A percentile compares a stretch with the other conserved stretches of the same genome.
phyloP scores from a whole-genome alignment of 2,113 vertebrate genomes.

The Hydropotes inermis region DNA sequence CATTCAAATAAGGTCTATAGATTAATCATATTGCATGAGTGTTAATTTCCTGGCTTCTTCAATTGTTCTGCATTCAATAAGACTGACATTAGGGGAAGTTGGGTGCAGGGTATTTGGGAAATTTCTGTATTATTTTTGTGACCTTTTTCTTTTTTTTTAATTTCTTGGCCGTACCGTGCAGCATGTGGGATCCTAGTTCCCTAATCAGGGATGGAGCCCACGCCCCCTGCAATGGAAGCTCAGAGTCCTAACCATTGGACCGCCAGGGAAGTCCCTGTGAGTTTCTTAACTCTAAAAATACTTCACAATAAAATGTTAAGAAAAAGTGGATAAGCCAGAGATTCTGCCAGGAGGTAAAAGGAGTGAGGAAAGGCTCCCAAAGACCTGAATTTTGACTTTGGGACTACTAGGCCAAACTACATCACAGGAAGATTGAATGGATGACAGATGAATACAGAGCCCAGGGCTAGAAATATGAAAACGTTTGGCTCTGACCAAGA shows the following conservation, averaged over 20 bases:
- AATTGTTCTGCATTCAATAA: background rate
- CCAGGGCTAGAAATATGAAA: slow-evolving; percentile 17
- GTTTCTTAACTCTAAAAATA: background rate
- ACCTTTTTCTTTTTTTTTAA: background rate
- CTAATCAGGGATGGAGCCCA: background rate
- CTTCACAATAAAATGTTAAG: background rate
- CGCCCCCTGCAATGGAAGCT: background rate
- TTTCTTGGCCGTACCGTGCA: fast-evolving
- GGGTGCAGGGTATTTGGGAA: background rate
- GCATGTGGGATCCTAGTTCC: background rate
- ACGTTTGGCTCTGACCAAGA: background rate
- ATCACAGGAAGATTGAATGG: background rate
- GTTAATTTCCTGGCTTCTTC: background rate
- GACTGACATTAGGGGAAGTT: background rate
- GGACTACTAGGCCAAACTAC: background rate
- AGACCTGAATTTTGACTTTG: background rate
- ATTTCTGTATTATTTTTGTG: background rate
- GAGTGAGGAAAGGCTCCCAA: background rate
- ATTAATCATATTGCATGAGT: background rate
- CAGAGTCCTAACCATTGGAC: background rate
- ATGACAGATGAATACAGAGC: background rate
- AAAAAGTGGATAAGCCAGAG: background rate
- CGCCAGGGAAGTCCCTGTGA: background rate
- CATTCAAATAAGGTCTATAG: background rate
- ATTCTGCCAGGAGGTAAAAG: background rate